These are phyloP conservation scores for Triplophysa tibetana DNA, from an alignment of 2,113 vertebrate species.

Conservation along the genomic window DNA sequence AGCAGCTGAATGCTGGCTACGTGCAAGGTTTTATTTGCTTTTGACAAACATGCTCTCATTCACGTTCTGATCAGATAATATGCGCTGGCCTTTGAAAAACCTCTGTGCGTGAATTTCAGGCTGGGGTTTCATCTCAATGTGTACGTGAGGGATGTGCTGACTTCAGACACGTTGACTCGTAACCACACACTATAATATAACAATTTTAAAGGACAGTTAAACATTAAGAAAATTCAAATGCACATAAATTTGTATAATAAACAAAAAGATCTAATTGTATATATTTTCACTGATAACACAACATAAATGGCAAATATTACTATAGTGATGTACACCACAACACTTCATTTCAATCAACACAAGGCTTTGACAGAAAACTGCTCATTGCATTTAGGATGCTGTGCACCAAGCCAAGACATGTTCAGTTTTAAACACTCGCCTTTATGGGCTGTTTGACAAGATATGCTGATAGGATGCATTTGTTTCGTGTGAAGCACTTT, in stretches of 20 bases:
- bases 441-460: no score
- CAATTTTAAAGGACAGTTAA: no score
- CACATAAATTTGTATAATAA: not conserved
- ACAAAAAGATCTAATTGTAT: not conserved
- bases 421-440: no score
- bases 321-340: not conserved
- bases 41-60: not conserved
- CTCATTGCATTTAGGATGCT: not conserved
- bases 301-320: no score
- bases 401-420: no score
- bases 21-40: not conserved
- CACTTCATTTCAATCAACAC: not conserved
- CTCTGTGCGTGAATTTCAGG: not conserved
- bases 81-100: not conserved
- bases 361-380: no score
- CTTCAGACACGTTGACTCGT: not conserved
- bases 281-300: no score
- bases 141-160: not conserved
- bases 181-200: not conserved
- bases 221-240: not conserved
- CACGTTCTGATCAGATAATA: conserved; percentile 30
- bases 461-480: no score
- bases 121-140: not conserved
- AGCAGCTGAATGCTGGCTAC: not conserved
- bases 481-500: no score